Evolutionary conservation across 2,113 vertebrate genomes (phyloP).

Genomic region (Macaca mulatta): DNA sequence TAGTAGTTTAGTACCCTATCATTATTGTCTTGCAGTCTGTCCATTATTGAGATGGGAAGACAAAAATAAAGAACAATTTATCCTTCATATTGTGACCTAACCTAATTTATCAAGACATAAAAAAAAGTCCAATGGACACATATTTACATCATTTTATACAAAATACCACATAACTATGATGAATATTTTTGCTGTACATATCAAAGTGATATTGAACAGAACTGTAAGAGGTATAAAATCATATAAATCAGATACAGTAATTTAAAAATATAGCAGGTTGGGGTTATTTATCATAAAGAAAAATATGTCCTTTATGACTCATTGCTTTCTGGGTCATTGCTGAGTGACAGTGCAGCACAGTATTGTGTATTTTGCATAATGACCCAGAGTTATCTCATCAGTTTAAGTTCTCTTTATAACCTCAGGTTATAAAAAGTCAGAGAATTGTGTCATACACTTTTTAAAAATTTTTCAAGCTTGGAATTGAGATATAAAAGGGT

Average conservation of each 20-base stretch:
- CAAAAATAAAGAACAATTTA: not conserved
- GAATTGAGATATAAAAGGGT: not conserved
- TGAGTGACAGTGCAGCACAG: constrained; percentile 8
- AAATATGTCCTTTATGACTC: constrained; percentile 42
- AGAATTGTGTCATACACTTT: constrained; percentile 32
- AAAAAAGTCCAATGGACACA: not conserved
- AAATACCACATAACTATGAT: not conserved
- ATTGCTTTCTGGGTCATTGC: constrained; percentile 52
- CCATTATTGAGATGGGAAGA: not conserved
- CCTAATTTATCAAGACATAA: not conserved
- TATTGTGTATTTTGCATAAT: constrained; percentile 59
- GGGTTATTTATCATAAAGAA: constrained; percentile 33
- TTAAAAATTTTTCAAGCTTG: not conserved
- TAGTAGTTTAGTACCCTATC: not conserved
- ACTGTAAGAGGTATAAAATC: not conserved
- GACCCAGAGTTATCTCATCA: constrained; percentile 51
- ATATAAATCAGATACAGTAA: constrained; percentile 16
- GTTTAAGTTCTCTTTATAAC: constrained; percentile 66
- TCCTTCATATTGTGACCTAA: not conserved
- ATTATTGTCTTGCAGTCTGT: not conserved
- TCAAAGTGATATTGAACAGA: not conserved
- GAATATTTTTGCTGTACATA: not conserved
- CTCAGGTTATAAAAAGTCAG: constrained; percentile 25
- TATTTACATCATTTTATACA: not conserved
- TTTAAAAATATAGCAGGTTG: constrained; percentile 17